phyloP scores from a whole-genome alignment of 2,797 vertebrate genomes.

The Champsocephalus gunnari region DNA sequence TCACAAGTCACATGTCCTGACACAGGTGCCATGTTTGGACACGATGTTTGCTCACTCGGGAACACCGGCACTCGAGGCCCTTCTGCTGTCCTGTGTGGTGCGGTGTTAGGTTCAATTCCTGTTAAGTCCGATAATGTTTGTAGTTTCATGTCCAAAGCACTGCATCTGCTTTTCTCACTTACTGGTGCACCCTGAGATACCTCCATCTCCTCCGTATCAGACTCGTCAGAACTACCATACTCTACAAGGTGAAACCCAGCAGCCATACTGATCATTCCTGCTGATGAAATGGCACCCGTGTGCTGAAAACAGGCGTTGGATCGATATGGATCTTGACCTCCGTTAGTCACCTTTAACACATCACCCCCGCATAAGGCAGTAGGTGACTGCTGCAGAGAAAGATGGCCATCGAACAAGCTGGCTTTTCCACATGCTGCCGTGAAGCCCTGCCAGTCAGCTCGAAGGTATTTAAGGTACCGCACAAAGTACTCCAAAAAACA shows the following conservation, averaged over 20 bases:
- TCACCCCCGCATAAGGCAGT: not conserved
- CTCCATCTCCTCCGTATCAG: constrained; percentile 81
- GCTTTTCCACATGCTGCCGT: constrained; percentile 72
- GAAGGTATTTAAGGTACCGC: constrained; percentile 90
- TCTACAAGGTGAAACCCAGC: constrained; percentile 82
- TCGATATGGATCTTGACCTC: not conserved
- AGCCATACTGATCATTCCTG: not conserved
- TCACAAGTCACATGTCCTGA: not conserved
- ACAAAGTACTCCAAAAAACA: constrained; percentile 96
- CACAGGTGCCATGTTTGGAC: not conserved
- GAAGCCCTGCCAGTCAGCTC: constrained; percentile 84
- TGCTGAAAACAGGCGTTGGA: not conserved
- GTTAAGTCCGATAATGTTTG: not conserved
- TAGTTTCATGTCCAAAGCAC: not conserved
- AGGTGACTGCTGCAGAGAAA: not conserved
- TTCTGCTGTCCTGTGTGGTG: not conserved
- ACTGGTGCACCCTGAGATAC: not conserved
- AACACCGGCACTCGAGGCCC: not conserved
- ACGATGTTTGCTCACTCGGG: not conserved
- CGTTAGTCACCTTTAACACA: fast-evolving
- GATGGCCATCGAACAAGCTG: constrained; percentile 11
- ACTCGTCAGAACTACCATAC: constrained; percentile 92
- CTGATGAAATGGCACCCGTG: not conserved
- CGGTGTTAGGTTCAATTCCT: not conserved
- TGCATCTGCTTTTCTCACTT: not conserved